phyloP scores from a whole-genome alignment of 2,113 vertebrate species.

The Todiramphus saurophagus region DNA sequence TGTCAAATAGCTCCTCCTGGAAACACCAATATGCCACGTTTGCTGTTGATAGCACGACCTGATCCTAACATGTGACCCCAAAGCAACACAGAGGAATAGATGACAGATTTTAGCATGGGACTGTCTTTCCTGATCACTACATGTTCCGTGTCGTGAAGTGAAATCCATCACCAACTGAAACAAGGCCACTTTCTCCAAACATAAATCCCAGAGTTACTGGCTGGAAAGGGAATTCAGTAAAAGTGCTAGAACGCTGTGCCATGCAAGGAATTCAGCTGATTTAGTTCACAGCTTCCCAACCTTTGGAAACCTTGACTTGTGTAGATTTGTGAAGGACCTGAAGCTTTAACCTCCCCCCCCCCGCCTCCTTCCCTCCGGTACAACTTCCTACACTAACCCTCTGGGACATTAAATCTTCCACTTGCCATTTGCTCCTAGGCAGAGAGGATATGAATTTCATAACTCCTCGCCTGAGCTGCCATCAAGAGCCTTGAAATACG shows the following conservation, averaged over 20 bases:
- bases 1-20: neutral
- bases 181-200: neutral
- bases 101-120: neutral
- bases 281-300: neutral
- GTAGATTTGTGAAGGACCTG: neutral
- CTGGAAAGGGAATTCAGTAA: neutral
- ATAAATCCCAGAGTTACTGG: neutral
- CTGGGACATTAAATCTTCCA: conserved; percentile 71
- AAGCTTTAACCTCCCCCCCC: neutral
- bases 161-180: neutral
- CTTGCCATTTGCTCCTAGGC: conserved; percentile 57
- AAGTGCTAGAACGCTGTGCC: neutral
- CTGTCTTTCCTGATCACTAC: neutral
- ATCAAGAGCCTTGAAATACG: conserved; percentile 66
- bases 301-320: neutral
- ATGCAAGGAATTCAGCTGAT: neutral
- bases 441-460: conserved; percentile 73
- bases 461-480: conserved; percentile 67
- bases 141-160: neutral
- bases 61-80: neutral
- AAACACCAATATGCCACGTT: neutral
- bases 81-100: neutral
- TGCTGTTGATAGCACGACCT: neutral
- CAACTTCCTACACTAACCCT: conserved; percentile 52
- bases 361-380: neutral